phyloP scores from a whole-genome alignment of 2,797 vertebrate species.

The Clarias fuscus region DNA sequence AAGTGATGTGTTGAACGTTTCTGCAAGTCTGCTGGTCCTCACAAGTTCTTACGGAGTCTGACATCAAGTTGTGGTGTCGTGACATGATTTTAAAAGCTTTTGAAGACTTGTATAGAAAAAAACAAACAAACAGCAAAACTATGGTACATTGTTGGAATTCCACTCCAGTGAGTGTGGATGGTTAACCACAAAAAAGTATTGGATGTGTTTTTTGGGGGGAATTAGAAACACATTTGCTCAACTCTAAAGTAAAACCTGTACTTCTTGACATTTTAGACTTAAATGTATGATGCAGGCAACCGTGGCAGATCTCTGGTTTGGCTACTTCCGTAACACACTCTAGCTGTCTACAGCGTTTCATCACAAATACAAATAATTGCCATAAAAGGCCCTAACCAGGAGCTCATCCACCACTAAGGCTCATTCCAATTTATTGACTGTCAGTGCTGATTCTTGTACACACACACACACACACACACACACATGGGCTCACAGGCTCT shows the following conservation, averaged over 20 bases:
- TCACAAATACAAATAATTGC: conserved; percentile 61
- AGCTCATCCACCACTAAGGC: conserved; percentile 23
- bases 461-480: not conserved
- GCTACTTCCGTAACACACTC: conserved; percentile 4
- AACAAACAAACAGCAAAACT: not conserved
- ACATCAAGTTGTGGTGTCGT: not conserved
- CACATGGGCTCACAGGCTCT: conserved; percentile 10
- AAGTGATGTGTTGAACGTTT: not conserved
- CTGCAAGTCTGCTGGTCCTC: not conserved
- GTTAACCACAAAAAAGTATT: not conserved
- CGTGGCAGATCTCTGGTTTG: not conserved
- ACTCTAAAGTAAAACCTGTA: not conserved
- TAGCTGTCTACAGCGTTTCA: conserved; percentile 22
- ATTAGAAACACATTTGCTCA: not conserved
- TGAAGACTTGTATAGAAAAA: not conserved
- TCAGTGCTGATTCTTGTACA: conserved; percentile 13
- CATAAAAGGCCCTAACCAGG: conserved; percentile 51
- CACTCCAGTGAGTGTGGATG: not conserved
- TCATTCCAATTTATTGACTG: conserved; percentile 9
- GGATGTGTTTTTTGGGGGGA: not conserved
- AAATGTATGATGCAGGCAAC: not conserved
- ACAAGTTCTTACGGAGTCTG: not conserved
- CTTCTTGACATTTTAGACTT: not conserved
- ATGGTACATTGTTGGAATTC: not conserved
- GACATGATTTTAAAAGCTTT: not conserved